Conservation (phyloP, 2,888 invertebrate species). For the Stramonita haemastoma region DNA sequence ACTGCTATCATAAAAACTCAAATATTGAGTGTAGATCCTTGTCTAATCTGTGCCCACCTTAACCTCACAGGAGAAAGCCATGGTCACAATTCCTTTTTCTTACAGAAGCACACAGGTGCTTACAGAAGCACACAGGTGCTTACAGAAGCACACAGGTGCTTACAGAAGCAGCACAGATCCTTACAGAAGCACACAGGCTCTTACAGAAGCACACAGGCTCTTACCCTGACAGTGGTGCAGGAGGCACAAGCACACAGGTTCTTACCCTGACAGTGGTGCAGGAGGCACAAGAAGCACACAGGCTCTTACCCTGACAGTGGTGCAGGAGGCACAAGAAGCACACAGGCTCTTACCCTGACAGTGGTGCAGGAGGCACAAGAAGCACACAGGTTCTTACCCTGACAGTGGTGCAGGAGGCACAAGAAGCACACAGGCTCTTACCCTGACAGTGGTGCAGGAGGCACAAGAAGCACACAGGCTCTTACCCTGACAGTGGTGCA, state of each 20-base stretch:
- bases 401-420: constrained; percentile 55
- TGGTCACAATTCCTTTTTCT: no score
- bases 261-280: constrained; percentile 61
- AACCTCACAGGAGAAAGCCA: no score
- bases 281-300: constrained; percentile 38
- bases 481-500: constrained; percentile 61
- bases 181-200: no score
- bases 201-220: constrained; percentile 44
- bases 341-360: constrained; percentile 56
- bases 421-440: constrained; percentile 31
- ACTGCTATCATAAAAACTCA: no score
- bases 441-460: constrained; percentile 61
- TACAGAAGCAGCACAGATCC: no score
- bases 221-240: constrained; percentile 61
- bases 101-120: no score
- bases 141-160: no score
- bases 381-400: constrained; percentile 53
- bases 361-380: constrained; percentile 50
- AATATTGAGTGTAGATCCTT: no score
- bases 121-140: no score
- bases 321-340: constrained; percentile 46
- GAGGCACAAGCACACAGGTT: constrained; percentile 28
- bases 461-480: neutral
- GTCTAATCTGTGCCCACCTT: no score
- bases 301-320: constrained; percentile 58